A percentile compares a stretch with the other conserved stretches of the same genome.
Evolutionary conservation across 2,888 invertebrate species (phyloP).

Genomic region (Sipha maydis): DNA sequence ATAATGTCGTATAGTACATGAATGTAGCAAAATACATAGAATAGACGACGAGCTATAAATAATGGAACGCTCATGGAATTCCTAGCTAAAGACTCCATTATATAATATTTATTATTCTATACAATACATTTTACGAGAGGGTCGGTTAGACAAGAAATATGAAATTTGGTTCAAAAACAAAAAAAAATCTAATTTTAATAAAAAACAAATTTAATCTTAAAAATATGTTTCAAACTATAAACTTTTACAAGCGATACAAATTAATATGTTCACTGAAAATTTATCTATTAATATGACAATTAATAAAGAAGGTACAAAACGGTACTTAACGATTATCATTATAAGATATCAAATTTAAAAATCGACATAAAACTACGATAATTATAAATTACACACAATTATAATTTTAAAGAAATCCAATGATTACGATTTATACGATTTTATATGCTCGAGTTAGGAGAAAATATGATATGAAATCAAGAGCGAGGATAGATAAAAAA

Average conservation of each 20-base stretch:
- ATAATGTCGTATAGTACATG: not conserved
- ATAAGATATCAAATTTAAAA: too few species aligned
- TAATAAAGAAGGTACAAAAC: too few species aligned
- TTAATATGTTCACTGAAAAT: too few species aligned
- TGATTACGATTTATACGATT: too few species aligned
- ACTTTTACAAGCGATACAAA: too few species aligned
- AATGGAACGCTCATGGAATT: constrained; percentile 37
- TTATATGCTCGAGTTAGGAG: not conserved
- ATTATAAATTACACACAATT: too few species aligned
- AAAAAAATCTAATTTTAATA: not conserved
- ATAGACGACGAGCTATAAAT: not conserved
- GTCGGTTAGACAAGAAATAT: not conserved
- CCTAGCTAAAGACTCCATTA: constrained; percentile 12
- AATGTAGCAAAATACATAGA: not conserved
- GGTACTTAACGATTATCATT: too few species aligned
- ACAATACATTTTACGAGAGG: not conserved
- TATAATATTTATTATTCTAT: not conserved
- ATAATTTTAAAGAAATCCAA: too few species aligned
- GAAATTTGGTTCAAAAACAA: not conserved
- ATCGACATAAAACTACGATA: too few species aligned
- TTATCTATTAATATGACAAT: too few species aligned
- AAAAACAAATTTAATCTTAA: too few species aligned
- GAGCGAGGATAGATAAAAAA: not conserved
- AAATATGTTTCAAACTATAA: too few species aligned
- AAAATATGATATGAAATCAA: not conserved